Conservation (phyloP, 1,140 invertebrate genomes). For the Drosophila eugracilis region DNA sequence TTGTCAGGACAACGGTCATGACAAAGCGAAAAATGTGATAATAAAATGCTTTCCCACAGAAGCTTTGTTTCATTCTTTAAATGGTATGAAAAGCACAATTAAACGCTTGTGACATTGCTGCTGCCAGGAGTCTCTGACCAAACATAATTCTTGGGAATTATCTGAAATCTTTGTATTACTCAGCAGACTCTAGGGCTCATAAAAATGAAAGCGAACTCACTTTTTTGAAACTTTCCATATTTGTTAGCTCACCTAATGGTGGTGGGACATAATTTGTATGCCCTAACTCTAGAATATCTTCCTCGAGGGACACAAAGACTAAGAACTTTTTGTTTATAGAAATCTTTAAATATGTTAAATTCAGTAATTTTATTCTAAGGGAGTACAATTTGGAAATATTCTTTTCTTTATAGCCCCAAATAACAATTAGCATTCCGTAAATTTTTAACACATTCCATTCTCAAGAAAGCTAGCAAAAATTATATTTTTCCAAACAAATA, state of each 20-base stretch:
- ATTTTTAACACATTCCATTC: no score
- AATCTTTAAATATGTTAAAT: no score
- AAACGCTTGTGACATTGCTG: slow-evolving; percentile 1
- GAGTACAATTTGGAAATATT: no score
- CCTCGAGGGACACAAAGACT: not conserved
- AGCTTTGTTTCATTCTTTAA: slow-evolving; percentile 24
- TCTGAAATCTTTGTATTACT: slow-evolving; percentile 1
- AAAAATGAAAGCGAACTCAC: not conserved
- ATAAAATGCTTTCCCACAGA: slow-evolving; percentile 16
- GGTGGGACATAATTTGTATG: not conserved
- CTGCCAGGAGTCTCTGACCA: slow-evolving; percentile 2
- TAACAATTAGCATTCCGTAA: no score
- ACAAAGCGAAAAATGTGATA: slow-evolving; percentile 29
- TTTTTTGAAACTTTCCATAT: not conserved
- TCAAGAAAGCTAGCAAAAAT: not conserved
- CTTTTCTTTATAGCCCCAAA: no score
- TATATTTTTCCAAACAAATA: not conserved
- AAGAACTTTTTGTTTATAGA: not conserved
- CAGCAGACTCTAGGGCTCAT: slow-evolving; percentile 1
- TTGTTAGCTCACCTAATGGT: not conserved
- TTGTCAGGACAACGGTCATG: slow-evolving; percentile 31
- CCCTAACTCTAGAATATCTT: not conserved
- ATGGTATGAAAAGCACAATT: slow-evolving; percentile 9
- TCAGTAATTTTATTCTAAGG: no score
- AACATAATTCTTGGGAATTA: slow-evolving; percentile 12